These are phyloP conservation scores for Mandrillus leucophaeus DNA, from an alignment of 2,113 vertebrate species.

Conservation along the genomic window DNA sequence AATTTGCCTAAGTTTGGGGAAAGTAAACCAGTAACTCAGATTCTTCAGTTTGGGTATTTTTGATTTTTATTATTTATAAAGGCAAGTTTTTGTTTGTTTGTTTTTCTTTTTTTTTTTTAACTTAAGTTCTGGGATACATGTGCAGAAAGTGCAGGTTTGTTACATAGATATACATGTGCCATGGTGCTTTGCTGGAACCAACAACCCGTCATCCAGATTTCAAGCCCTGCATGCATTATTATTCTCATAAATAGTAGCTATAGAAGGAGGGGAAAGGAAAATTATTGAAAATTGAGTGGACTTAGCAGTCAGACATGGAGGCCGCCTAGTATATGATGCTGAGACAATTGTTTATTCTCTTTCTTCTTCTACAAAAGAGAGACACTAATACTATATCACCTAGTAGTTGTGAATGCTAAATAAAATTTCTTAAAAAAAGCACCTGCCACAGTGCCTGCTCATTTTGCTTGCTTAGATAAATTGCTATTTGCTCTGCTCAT, in stretches of 20 bases:
- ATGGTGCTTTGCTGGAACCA: too few species aligned
- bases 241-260: neutral
- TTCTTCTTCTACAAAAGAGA: neutral
- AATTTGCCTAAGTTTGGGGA: neutral
- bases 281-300: neutral
- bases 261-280: too few species aligned
- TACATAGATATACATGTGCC: too few species aligned
- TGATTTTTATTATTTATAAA: neutral
- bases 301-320: neutral
- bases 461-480: neutral
- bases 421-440: neutral
- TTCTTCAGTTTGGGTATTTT: neutral
- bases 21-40: neutral
- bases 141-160: too few species aligned
- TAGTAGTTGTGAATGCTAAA: neutral
- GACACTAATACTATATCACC: fast-evolving
- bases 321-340: neutral
- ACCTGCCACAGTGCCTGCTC: too few species aligned
- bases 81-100: too few species aligned
- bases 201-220: too few species aligned
- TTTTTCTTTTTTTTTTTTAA: too few species aligned
- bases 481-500: neutral
- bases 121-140: too few species aligned
- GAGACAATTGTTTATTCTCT: neutral
- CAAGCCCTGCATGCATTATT: too few species aligned